Conservation (phyloP, 2,113 vertebrate species). For the Anser cygnoides region DNA sequence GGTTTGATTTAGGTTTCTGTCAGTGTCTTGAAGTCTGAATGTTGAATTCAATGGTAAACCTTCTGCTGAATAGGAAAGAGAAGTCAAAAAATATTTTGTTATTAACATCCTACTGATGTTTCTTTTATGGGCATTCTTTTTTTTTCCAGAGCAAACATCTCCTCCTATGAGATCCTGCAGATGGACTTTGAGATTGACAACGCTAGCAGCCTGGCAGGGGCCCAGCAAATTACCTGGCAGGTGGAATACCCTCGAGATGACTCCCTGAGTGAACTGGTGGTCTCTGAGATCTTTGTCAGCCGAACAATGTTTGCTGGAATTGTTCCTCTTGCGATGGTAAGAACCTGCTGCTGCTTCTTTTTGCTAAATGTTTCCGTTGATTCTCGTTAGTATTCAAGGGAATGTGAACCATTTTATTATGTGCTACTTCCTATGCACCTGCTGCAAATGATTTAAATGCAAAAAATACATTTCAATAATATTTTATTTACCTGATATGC, state of each 20-base stretch:
- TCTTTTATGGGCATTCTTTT: neutral
- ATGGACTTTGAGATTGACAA: slow-evolving; percentile 93
- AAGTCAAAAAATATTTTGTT: neutral
- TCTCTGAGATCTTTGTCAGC: slow-evolving; percentile 91
- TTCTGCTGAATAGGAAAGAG: neutral
- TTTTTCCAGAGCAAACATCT: slow-evolving; percentile 77
- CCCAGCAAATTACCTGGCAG: slow-evolving; percentile 91
- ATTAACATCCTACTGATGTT: neutral
- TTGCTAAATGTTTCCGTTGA: neutral
- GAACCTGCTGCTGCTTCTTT: neutral
- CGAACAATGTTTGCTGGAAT: slow-evolving; percentile 85
- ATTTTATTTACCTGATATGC: slow-evolving; percentile 57
- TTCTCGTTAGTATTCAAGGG: slow-evolving; percentile 15
- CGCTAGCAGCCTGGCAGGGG: slow-evolving; percentile 82
- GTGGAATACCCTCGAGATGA: slow-evolving; percentile 85
- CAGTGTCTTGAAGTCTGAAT: neutral
- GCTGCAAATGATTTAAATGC: slow-evolving; percentile 48
- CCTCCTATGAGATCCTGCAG: slow-evolving; percentile 89
- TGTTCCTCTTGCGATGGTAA: slow-evolving; percentile 89
- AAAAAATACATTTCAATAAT: slow-evolving; percentile 28
- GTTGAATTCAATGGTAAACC: neutral
- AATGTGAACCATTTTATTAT: neutral
- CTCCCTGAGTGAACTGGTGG: slow-evolving; percentile 74
- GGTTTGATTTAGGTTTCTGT: neutral
- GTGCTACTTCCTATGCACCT: slow-evolving; percentile 11